Percentiles rank a stretch among this genome's conserved stretches.
These are phyloP conservation scores for Drosophila parthenogenetica DNA, from an alignment of 2,888 invertebrate species.

Conservation along the genomic window DNA sequence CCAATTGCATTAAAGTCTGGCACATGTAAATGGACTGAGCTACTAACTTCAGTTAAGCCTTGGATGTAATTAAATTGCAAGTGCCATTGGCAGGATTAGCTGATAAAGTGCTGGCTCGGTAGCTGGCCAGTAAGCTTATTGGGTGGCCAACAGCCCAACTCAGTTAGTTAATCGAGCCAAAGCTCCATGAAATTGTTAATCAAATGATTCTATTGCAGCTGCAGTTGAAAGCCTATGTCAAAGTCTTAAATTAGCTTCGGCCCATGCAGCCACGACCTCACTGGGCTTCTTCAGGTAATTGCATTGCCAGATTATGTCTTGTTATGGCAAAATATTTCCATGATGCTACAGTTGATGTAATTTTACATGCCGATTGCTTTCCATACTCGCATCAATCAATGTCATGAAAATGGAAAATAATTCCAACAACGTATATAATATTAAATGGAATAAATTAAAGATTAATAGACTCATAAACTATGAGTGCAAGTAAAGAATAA, in stretches of 20 bases:
- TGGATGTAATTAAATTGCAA: constrained; percentile 69
- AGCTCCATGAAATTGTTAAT: constrained; percentile 65
- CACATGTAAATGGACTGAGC: constrained; percentile 10
- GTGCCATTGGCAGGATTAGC: constrained; percentile 36
- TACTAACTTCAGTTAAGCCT: constrained; percentile 34
- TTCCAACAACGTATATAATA: neutral
- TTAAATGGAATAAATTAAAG: constrained; percentile 28
- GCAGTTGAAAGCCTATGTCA: constrained; percentile 18
- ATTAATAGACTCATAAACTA: constrained; percentile 40
- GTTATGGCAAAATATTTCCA: constrained; percentile 14
- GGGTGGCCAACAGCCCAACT: neutral
- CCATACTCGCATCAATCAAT: constrained; percentile 48
- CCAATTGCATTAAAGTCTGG: neutral
- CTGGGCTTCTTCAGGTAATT: constrained; percentile 25
- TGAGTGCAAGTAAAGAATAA: neutral
- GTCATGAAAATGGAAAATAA: constrained; percentile 35
- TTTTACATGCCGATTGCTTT: neutral
- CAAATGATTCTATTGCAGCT: constrained; percentile 38
- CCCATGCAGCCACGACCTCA: neutral
- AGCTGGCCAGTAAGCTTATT: neutral
- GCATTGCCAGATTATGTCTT: constrained; percentile 15
- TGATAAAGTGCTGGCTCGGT: constrained; percentile 9
- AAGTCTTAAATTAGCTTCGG: constrained; percentile 17
- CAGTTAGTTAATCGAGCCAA: constrained; percentile 52
- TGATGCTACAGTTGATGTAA: constrained; percentile 29